phyloP scores from a whole-genome alignment of 2,113 vertebrate species.

The Tetrax tetrax region DNA sequence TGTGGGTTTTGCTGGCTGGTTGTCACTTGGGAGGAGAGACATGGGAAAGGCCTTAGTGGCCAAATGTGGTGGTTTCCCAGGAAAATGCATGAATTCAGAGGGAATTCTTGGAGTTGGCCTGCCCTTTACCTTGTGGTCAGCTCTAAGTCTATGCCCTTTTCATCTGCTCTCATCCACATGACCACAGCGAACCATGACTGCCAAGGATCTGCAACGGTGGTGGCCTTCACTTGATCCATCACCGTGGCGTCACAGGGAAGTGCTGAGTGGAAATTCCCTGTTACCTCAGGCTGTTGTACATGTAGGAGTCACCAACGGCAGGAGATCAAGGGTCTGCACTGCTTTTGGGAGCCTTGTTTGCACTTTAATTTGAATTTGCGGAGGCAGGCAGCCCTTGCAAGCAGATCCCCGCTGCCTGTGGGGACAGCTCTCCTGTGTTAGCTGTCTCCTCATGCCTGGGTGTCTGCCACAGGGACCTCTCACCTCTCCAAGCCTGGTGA shows the following conservation, averaged over 20 bases:
- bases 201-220: accelerated
- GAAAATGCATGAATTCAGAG: background rate
- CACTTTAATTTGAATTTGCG: background rate
- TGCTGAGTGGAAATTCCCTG: accelerated
- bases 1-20: background rate
- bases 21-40: background rate
- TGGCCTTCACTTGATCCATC: background rate
- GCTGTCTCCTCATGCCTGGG: background rate
- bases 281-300: background rate
- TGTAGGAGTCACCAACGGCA: accelerated
- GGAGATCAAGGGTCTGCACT: background rate
- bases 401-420: background rate
- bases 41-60: background rate
- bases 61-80: background rate
- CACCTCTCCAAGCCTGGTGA: background rate
- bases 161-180: background rate
- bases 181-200: background rate
- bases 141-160: background rate
- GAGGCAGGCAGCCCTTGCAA: background rate
- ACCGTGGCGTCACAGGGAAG: accelerated
- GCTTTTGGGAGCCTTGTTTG: background rate
- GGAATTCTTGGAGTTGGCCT: background rate
- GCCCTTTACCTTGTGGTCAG: background rate
- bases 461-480: background rate
- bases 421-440: background rate